A percentile compares a stretch with the other conserved stretches of the same genome.
Evolutionary conservation across 2,113 vertebrate species (phyloP).

Genomic region (Euleptes europaea): DNA sequence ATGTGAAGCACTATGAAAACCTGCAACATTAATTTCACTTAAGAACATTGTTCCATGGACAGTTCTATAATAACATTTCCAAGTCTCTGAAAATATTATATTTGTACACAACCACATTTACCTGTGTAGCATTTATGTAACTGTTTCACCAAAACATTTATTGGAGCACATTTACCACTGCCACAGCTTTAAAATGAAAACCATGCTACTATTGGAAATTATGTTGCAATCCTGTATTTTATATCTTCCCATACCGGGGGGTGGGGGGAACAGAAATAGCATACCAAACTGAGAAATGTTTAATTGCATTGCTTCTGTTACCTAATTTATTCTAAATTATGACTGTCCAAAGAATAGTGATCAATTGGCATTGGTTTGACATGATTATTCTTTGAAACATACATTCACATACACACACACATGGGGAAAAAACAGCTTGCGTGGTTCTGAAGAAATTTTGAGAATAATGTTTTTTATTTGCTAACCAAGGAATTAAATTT

Average conservation of each 20-base stretch:
- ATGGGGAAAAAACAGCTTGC: neutral
- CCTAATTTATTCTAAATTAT: neutral
- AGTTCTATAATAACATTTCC: neutral
- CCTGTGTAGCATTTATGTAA: neutral
- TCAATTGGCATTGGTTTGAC: neutral
- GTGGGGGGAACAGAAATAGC: neutral
- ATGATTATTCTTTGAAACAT: neutral
- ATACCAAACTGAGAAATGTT: neutral
- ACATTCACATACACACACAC: no score
- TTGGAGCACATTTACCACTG: neutral
- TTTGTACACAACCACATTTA: neutral
- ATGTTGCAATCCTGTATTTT: neutral
- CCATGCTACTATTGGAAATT: neutral
- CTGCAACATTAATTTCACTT: neutral
- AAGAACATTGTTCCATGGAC: neutral
- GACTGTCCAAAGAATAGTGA: neutral
- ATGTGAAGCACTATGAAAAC: neutral
- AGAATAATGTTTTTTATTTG: conserved; percentile 18
- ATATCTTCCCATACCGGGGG: neutral
- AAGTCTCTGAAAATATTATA: neutral
- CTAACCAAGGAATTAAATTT: conserved; percentile 21
- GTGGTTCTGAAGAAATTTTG: neutral
- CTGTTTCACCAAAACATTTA: neutral
- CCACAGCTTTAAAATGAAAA: neutral
- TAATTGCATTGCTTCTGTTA: neutral